Conservation (phyloP, 2,113 vertebrate species). For the Thamnophis sirtalis region DNA sequence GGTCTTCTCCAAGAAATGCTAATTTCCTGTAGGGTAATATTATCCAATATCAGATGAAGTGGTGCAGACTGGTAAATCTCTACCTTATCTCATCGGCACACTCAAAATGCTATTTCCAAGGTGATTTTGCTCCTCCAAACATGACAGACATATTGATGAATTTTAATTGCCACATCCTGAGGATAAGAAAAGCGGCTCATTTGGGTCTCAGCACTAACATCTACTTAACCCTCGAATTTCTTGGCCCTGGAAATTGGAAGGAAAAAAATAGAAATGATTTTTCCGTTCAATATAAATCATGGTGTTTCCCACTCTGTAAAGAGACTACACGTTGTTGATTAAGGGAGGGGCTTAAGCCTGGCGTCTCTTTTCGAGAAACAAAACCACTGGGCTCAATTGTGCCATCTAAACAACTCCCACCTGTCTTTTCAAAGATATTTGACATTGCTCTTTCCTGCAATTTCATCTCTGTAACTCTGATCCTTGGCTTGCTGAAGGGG, state of each 20-base stretch:
- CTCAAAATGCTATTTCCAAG: neutral
- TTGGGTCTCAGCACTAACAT: neutral
- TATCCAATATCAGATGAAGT: neutral
- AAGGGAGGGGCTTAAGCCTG: neutral
- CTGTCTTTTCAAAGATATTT: neutral
- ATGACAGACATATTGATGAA: neutral
- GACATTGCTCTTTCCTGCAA: neutral
- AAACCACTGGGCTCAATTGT: neutral
- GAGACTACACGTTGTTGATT: neutral
- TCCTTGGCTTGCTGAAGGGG: neutral
- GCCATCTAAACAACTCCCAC: neutral
- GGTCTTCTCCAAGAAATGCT: neutral
- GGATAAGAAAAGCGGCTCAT: neutral
- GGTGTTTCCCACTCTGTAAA: neutral
- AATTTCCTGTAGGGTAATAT: neutral
- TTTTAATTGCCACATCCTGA: neutral
- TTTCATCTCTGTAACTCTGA: neutral
- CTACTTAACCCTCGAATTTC: neutral
- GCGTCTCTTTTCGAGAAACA: neutral
- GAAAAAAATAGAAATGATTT: neutral
- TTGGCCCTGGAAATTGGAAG: neutral
- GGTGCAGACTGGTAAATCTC: neutral
- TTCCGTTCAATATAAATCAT: neutral
- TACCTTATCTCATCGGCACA: neutral
- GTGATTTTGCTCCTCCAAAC: neutral